phyloP scores from a whole-genome alignment of 2,888 invertebrate genomes.

The Brachycybe producta region DNA sequence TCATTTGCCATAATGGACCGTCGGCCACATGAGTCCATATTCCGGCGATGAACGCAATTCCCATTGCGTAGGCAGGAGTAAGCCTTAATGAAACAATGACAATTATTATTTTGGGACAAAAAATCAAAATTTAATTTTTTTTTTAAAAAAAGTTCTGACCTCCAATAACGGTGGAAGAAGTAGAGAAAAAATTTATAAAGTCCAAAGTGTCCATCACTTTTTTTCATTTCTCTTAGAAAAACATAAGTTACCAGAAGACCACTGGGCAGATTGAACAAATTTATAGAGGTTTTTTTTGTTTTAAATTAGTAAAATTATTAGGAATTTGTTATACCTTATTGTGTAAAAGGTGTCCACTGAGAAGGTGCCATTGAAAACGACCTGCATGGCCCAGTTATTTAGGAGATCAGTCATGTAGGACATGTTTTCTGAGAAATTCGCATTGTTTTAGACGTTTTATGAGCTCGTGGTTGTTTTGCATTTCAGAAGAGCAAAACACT shows the following conservation, averaged over 20 bases:
- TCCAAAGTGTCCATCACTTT: neutral
- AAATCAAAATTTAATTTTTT: neutral
- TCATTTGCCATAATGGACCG: constrained; percentile 16
- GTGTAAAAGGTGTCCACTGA: constrained; percentile 8
- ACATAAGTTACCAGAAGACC: neutral
- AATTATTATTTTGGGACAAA: too few species aligned
- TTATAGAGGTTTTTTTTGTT: too few species aligned
- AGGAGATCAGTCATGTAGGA: neutral
- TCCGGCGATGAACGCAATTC: constrained; percentile 11
- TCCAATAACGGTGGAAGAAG: neutral
- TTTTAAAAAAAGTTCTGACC: neutral
- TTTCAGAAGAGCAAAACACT: too few species aligned
- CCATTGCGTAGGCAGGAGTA: constrained; percentile 16
- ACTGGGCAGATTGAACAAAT: neutral
- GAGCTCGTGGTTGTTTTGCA: too few species aligned
- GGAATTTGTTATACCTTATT: too few species aligned
- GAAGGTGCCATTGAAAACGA: constrained; percentile 1
- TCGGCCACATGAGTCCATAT: constrained; percentile 13
- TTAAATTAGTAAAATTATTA: too few species aligned
- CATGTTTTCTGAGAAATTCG: neutral
- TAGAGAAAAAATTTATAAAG: neutral
- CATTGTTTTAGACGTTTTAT: too few species aligned
- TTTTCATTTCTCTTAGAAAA: neutral
- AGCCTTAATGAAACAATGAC: too few species aligned
- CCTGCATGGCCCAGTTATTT: neutral